Evolutionary conservation across 2,888 invertebrate genomes (phyloP).

Genomic region (Euzophera pinguis): DNA sequence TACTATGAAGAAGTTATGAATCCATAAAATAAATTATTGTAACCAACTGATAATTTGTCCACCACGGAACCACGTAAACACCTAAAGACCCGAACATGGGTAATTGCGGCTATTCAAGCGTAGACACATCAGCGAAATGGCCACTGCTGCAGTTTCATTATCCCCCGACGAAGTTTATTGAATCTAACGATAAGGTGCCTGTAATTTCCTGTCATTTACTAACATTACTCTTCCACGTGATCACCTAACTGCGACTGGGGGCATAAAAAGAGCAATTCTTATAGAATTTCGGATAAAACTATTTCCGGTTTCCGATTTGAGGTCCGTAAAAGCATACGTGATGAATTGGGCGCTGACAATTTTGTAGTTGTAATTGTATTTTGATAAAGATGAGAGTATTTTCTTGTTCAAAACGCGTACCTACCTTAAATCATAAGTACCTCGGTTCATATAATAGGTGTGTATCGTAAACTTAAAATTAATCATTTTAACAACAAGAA

Average conservation of each 20-base stretch:
- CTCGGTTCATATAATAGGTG: no score
- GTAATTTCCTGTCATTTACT: conserved; percentile 77
- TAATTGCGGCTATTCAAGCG: conserved; percentile 63
- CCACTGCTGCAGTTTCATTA: conserved; percentile 74
- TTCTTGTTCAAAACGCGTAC: no score
- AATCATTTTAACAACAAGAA: no score
- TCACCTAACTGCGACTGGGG: conserved; percentile 48
- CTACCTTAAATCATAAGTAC: no score
- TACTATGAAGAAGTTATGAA: no score
- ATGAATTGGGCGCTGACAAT: neutral
- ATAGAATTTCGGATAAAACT: conserved; percentile 34
- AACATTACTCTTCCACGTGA: conserved; percentile 58
- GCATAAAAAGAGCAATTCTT: conserved; percentile 36
- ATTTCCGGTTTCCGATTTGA: conserved; percentile 39
- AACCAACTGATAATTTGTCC: neutral
- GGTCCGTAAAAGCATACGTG: conserved; percentile 19
- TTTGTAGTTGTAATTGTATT: neutral
- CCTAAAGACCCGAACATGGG: conserved; percentile 35
- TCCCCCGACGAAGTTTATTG: conserved; percentile 71
- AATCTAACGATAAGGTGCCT: conserved; percentile 74
- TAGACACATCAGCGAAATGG: conserved; percentile 47
- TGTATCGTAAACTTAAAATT: no score
- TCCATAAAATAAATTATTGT: no score
- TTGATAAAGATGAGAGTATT: no score
- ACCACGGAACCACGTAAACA: neutral